Conservation (phyloP, 37 sponge, comb jelly and placozoan genomes). For the Dysidea cf. avara region DNA sequence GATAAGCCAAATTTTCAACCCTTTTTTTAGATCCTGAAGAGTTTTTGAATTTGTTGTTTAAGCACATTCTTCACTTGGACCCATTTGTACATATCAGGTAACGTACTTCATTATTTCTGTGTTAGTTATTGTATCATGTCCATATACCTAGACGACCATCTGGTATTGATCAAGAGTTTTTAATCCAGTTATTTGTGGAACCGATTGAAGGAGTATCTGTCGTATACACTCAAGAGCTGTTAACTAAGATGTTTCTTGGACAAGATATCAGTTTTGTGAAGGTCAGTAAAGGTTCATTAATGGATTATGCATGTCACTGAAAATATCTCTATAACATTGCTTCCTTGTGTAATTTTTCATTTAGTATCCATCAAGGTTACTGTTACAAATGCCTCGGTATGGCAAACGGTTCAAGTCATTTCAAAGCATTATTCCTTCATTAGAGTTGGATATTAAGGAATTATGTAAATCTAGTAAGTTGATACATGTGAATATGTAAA, state of each 20-base stretch:
- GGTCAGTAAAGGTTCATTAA: slow-evolving; percentile 31
- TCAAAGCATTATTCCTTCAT: slow-evolving; percentile 72
- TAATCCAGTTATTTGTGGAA: slow-evolving; percentile 79
- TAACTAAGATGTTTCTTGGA: slow-evolving; percentile 47
- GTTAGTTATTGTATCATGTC: no score
- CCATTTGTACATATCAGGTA: slow-evolving; percentile 58
- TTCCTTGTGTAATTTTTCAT: neutral
- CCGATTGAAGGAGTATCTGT: slow-evolving; percentile 7
- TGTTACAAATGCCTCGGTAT: slow-evolving; percentile 91
- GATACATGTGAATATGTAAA: no score
- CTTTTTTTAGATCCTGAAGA: slow-evolving; percentile 88
- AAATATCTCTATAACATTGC: no score
- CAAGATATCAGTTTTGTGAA: slow-evolving; percentile 66
- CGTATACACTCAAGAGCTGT: slow-evolving; percentile 31
- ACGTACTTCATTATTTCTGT: no score
- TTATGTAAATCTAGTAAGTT: no score
- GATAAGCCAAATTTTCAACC: no score
- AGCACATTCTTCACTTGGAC: slow-evolving; percentile 15
- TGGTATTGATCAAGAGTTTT: slow-evolving; percentile 73
- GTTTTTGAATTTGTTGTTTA: slow-evolving; percentile 81
- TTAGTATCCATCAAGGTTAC: slow-evolving; percentile 59
- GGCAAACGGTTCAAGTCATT: slow-evolving; percentile 87
- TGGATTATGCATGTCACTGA: no score
- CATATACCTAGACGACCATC: slow-evolving; percentile 58
- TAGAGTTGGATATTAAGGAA: slow-evolving; percentile 39